A percentile compares a stretch with the other conserved stretches of the same genome.
Evolutionary conservation across 2,797 vertebrate genomes (phyloP).

Genomic region (Chrysocyon brachyurus): DNA sequence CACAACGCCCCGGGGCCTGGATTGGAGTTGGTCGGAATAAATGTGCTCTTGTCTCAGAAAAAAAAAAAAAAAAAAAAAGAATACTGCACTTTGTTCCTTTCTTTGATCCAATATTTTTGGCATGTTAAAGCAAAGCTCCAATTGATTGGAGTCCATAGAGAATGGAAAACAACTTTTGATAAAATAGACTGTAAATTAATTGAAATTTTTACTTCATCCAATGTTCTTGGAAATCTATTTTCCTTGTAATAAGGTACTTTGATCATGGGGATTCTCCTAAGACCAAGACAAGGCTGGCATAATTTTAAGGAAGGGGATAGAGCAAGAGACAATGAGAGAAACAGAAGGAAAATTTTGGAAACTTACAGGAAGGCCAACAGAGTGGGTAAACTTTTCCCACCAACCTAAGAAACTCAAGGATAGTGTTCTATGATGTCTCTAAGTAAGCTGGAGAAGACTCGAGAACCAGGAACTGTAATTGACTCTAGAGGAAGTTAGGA

Average conservation of each 20-base stretch:
- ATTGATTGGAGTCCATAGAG: not conserved
- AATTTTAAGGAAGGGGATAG: not conserved
- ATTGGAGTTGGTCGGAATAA: too few species aligned
- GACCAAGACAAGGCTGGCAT: not conserved
- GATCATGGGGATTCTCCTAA: not conserved
- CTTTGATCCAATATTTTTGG: not conserved
- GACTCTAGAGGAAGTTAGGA: not conserved
- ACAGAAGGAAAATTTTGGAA: not conserved
- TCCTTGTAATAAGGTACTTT: not conserved
- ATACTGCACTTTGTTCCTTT: not conserved
- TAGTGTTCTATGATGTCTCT: too few species aligned
- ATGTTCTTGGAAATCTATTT: conserved; percentile 7
- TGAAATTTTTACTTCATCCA: conserved; percentile 4
- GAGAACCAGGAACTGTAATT: rapidly evolving
- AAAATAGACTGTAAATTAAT: conserved; percentile 44
- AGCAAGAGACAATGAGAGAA: not conserved
- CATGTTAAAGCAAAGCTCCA: not conserved
- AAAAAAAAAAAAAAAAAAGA: not conserved
- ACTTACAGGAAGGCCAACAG: not conserved
- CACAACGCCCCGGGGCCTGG: too few species aligned
- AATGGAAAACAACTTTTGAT: not conserved
- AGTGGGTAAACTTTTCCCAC: not conserved
- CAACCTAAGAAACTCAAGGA: not conserved
- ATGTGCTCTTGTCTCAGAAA: too few species aligned
- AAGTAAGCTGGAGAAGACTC: not conserved